Evolutionary conservation across 1,140 invertebrate genomes (phyloP), one percentile per base, ranked within the genome.

Genomic region (Colletes gigas): DNA sequence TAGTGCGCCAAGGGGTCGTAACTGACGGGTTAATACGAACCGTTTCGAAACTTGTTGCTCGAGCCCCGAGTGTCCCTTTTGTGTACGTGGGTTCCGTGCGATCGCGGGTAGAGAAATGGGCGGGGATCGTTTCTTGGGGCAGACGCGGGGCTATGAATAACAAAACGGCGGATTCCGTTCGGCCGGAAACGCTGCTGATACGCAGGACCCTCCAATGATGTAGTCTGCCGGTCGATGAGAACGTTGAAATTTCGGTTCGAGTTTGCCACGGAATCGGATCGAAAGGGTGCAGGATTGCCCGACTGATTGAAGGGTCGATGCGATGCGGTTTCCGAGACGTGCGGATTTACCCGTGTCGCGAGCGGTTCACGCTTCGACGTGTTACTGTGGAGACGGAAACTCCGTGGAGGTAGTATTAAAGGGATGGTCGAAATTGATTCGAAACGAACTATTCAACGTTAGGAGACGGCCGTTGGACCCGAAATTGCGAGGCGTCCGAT

Each of bases 21-120:
- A 30, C 7, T 30, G 70, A 65, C 60, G 44, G 44, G 57, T 62
- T 65, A 54, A 52, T 74, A 19, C 60, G 21, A 21, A 41, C 47
- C 72, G 41, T 17, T 76, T 76, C 63, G 74, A 68, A 47, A 76
- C 74, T 76, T 76, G 74, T 76, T 76, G 74, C 74, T 19, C 63
- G 52, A 21, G 52, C 17, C 3, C 6, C 2, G 14, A 8, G 5
- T 14, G 4, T 50, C n/a, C 4, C 41, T 14, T 21, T 4, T 17
- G 52, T n/a, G 21, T 55, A 21, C 54, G 21, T 39, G 50, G 50
- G 19, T 55, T 9, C 47, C 10, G 60, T 41, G 14, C 17, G 65
- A 44, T 76, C n/a, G 52, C 74, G 12, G 6, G 7, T 39, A 44
- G 50, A 68, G 50, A 68, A 66, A 67, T 66, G 52, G 74, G n/a